Conservation (phyloP, 2,797 vertebrate genomes). For the Lacerta agilis region DNA sequence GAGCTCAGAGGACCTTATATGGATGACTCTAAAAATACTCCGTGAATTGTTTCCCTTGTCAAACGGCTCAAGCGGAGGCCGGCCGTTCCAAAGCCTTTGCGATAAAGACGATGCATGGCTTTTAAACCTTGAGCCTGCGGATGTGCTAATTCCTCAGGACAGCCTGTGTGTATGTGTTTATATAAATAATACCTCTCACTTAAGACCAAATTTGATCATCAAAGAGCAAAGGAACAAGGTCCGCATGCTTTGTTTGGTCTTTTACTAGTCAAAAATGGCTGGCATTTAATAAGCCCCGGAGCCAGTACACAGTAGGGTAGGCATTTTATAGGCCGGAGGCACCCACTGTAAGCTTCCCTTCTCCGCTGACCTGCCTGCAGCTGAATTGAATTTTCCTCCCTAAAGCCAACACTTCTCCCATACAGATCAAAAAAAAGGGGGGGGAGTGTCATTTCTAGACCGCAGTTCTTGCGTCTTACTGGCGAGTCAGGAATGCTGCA, state of each 20-base stretch:
- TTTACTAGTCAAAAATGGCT: slow-evolving; percentile 68
- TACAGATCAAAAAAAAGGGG: slow-evolving; percentile 51
- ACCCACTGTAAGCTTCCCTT: slow-evolving; percentile 24
- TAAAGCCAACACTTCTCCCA: slow-evolving; percentile 50
- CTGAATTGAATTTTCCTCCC: slow-evolving; percentile 70
- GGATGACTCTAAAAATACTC: slow-evolving; percentile 30
- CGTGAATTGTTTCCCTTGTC: neutral
- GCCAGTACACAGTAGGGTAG: slow-evolving; percentile 73
- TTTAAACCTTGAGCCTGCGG: slow-evolving; percentile 35
- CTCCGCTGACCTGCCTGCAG: slow-evolving; percentile 59
- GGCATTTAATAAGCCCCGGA: slow-evolving; percentile 78
- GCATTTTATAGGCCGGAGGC: slow-evolving; percentile 69
- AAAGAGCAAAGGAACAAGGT: slow-evolving; percentile 63
- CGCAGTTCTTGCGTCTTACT: slow-evolving; percentile 69
- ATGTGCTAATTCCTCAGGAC: slow-evolving; percentile 61
- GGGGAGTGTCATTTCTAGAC: slow-evolving; percentile 59
- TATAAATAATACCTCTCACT: slow-evolving; percentile 67
- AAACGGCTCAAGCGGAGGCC: slow-evolving; percentile 25
- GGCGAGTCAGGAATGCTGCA: slow-evolving; percentile 64
- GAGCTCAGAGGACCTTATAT: slow-evolving; percentile 14
- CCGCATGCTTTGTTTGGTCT: slow-evolving; percentile 81
- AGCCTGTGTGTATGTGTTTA: slow-evolving; percentile 64
- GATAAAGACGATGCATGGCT: slow-evolving; percentile 41
- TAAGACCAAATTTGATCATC: slow-evolving; percentile 63
- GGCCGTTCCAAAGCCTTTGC: slow-evolving; percentile 21